Evolutionary conservation across 2,888 invertebrate genomes (phyloP).

Genomic region (Odontocerum albicorne): DNA sequence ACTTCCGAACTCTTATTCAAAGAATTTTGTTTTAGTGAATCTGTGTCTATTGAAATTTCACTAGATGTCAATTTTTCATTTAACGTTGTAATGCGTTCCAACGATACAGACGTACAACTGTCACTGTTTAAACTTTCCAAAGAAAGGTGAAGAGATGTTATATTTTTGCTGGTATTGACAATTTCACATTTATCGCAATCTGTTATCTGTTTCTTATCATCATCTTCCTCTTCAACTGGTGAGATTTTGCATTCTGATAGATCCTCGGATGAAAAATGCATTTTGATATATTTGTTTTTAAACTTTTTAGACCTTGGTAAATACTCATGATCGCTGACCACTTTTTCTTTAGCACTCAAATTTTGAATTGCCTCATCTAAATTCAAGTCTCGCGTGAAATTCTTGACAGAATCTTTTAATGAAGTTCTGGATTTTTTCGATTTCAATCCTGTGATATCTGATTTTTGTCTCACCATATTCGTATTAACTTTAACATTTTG

Average conservation of each 20-base stretch:
- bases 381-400: constrained; percentile 9
- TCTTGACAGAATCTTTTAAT: constrained; percentile 12
- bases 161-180: constrained; percentile 2
- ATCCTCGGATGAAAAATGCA: constrained; percentile 36
- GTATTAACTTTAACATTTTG: constrained; percentile 32
- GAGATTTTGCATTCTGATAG: constrained; percentile 26
- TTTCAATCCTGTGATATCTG: constrained; percentile 63
- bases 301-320: constrained; percentile 27
- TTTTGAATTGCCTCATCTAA: constrained; percentile 39
- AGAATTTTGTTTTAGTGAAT: constrained; percentile 20
- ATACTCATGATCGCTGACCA: constrained; percentile 13
- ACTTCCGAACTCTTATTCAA: constrained; percentile 18
- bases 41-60: constrained; percentile 33
- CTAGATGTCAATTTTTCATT: constrained; percentile 31
- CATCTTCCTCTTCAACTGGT: constrained; percentile 8
- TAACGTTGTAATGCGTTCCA: constrained; percentile 25
- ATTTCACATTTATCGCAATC: constrained; percentile 5
- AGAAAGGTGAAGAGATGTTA: constrained; percentile 29
- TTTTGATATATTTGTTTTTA: constrained; percentile 30
- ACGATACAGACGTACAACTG: constrained; percentile 31
- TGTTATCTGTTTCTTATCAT: constrained; percentile 12
- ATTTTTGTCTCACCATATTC: constrained; percentile 59
- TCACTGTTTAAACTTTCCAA: constrained; percentile 35
- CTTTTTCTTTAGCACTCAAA: constrained; percentile 42
- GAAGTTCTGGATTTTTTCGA: constrained; percentile 45